Percentiles rank a stretch among this genome's conserved stretches.
Conservation (phyloP, 2,797 vertebrate species). For the Aeoliscus strigatus region DNA sequence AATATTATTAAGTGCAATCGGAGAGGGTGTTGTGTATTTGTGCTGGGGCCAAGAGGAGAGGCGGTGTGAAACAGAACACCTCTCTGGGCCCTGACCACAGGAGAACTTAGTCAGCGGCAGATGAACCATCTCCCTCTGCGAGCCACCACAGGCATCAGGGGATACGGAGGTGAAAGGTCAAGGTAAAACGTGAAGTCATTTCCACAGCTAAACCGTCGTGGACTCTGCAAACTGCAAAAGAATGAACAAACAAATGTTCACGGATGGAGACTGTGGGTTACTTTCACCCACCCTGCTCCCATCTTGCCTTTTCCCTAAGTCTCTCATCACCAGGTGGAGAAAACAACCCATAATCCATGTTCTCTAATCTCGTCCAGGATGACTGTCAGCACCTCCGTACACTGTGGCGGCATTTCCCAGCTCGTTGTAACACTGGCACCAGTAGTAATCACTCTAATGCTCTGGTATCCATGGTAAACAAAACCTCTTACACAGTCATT, state of each 20-base stretch:
- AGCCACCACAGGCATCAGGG: constrained; percentile 31
- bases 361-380: constrained; percentile 58
- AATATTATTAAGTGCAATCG: constrained; percentile 74
- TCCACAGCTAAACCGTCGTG: constrained; percentile 4
- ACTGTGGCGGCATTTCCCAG: constrained; percentile 42
- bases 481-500: constrained; percentile 58
- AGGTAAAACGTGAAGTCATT: constrained; percentile 37
- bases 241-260: too few species aligned
- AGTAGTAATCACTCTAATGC: constrained; percentile 64
- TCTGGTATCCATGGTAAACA: constrained; percentile 57
- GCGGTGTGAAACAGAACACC: constrained; percentile 56
- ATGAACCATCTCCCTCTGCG: constrained; percentile 39
- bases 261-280: constrained; percentile 12
- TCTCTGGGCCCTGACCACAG: constrained; percentile 26
- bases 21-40: constrained; percentile 73
- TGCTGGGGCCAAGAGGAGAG: constrained; percentile 61
- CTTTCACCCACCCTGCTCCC: constrained; percentile 12
- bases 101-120: constrained; percentile 38
- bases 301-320: constrained; percentile 32
- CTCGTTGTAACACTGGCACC: constrained; percentile 62
- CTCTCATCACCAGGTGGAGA: constrained; percentile 62
- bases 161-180: constrained; percentile 53
- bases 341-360: constrained; percentile 52
- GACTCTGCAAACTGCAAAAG: too few species aligned
- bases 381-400: constrained; percentile 61